phyloP scores from a whole-genome alignment of 2,888 invertebrate species.

The Cantharis rufa region DNA sequence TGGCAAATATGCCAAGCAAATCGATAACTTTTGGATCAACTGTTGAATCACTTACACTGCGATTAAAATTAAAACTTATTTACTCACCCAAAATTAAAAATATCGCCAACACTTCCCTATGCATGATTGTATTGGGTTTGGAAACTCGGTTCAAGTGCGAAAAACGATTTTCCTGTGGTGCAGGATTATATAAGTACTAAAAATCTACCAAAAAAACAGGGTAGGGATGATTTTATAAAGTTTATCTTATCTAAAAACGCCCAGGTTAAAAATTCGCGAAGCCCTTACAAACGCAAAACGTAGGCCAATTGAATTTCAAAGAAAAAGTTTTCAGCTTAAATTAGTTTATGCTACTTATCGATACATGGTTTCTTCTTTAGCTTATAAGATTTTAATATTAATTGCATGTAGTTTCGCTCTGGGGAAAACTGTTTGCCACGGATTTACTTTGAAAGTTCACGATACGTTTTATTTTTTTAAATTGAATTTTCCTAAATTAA shows the following conservation, averaged over 20 bases:
- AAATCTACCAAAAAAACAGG: constrained; percentile 1
- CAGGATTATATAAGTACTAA: constrained; percentile 13
- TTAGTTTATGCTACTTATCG: constrained; percentile 36
- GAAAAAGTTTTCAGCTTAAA: constrained; percentile 37
- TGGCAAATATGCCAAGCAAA: too few species aligned
- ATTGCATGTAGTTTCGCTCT: background rate
- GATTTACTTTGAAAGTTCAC: background rate
- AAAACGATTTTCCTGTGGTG: background rate
- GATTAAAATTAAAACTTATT: background rate
- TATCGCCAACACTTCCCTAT: constrained; percentile 32
- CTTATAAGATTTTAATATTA: constrained; percentile 1
- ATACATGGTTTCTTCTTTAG: constrained; percentile 21
- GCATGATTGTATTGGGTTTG: constrained; percentile 23
- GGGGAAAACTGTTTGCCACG: background rate
- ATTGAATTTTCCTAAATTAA: background rate
- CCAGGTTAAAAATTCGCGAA: constrained; percentile 20
- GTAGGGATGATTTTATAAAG: constrained; percentile 38
- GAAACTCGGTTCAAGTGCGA: background rate
- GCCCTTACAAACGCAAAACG: constrained; percentile 20
- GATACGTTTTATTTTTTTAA: background rate
- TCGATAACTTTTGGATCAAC: too few species aligned
- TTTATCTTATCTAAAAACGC: constrained; percentile 41
- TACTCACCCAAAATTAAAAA: constrained; percentile 38
- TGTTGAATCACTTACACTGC: background rate
- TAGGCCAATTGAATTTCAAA: constrained; percentile 42